A percentile compares a stretch with the other conserved stretches of the same genome.
These are phyloP conservation scores for Enchytraeus crypticus DNA, from an alignment of 2,888 invertebrate species.

Conservation along the genomic window DNA sequence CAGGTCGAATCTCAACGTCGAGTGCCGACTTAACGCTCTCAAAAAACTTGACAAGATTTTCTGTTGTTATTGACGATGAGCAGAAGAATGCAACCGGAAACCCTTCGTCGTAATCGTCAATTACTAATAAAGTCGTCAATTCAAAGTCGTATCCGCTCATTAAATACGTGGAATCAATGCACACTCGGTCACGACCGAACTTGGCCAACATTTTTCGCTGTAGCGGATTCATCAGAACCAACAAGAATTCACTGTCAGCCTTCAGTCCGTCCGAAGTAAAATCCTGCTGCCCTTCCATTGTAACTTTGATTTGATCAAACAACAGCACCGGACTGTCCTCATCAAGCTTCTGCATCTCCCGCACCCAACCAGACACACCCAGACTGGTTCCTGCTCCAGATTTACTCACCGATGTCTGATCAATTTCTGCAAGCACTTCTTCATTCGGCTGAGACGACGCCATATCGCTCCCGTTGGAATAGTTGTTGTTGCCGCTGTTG, in stretches of 20 bases:
- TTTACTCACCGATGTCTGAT: neutral
- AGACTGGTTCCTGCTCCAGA: neutral
- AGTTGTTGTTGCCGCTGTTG: neutral
- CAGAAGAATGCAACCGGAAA: neutral
- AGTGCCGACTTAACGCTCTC: neutral
- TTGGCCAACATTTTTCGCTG: neutral
- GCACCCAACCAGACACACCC: neutral
- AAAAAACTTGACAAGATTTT: neutral
- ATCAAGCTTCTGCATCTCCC: neutral
- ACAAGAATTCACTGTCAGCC: neutral
- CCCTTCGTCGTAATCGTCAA: neutral
- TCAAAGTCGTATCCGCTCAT: neutral
- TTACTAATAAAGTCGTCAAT: neutral
- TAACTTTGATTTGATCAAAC: neutral
- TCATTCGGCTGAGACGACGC: neutral
- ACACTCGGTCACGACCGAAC: neutral
- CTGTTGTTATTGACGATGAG: neutral
- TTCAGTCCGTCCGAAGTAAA: neutral
- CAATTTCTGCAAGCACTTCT: neutral
- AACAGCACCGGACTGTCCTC: neutral
- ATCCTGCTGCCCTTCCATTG: neutral
- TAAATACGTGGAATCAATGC: neutral
- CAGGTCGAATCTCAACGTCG: neutral
- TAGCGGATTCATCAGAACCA: neutral
- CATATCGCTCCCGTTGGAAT: neutral